Evolutionary conservation across 2,888 invertebrate genomes (phyloP), one percentile per base, ranked within the genome.

Genomic region (Heterodera filipjevi): DNA sequence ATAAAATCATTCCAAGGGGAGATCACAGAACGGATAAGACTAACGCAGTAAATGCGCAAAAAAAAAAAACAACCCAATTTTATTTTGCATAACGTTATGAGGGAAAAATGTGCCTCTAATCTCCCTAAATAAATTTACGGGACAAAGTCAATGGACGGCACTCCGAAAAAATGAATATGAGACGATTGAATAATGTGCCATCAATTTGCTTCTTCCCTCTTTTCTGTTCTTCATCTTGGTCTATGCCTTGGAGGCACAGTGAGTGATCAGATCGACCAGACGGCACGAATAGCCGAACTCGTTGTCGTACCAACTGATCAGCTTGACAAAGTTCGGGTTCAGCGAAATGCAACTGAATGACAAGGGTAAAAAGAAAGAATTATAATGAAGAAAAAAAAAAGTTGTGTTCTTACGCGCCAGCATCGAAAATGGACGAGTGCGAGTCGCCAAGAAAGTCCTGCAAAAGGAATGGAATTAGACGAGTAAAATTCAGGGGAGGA

Each of bases 301-400:
- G 91, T 99, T 99, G 92, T 99, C 99, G 91, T 98, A 98, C 98
- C 98, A 99, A 87, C 97, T 94, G 91, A 99, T 94, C 82, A 99
- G 93, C 91, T 99, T 99, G 80, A 98, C 97, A 90, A 99, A 99
- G 91, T 93, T 94, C 90, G 95, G 94, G 90, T 94, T 96, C 84
- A 99, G 92, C 85, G 93, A 92, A 91, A 99, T 98, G 89, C 97
- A 96, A 32, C 75, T 75, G 10, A 19, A 39, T 12, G 8, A 39
- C 6, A 39, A 10, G 39, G 64, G 27, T 14, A 3, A 3, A 16
- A 14, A 73, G 16, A 46, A 14, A 12, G 12, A 68, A 35, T 3
- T 12, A 68, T 27, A 33, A 68, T 32, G 3, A 32, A 5, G 2
- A 22, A 66, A 19, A 53, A 49, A 49, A 59, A n/a, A n/a, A n/a